These are phyloP conservation scores for Embiotoca jacksoni DNA, from an alignment of 2,113 vertebrate species.

Conservation along the genomic window DNA sequence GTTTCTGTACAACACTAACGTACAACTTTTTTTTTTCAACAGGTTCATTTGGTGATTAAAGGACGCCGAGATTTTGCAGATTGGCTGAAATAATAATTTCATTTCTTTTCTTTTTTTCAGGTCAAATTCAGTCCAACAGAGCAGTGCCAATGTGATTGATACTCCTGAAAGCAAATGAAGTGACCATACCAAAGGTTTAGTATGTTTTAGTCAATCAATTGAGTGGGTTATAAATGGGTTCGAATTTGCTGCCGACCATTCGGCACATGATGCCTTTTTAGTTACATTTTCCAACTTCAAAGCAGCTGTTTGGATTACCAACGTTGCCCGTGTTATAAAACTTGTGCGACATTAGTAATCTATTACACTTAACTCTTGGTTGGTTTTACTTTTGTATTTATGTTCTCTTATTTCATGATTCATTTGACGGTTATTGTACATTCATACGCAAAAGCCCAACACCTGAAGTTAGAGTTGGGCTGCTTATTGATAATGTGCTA, in stretches of 20 bases:
- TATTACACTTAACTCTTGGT: too few species aligned
- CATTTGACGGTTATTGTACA: too few species aligned
- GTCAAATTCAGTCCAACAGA: constrained; percentile 15
- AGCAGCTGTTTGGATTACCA: too few species aligned
- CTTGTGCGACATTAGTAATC: too few species aligned
- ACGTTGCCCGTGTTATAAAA: too few species aligned
- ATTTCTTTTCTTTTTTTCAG: constrained; percentile 48
- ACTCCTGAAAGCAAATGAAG: background rate
- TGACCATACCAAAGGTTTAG: constrained; percentile 34
- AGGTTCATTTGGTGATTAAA: constrained; percentile 30
- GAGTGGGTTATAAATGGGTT: background rate
- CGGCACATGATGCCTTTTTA: background rate
- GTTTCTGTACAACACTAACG: constrained; percentile 30
- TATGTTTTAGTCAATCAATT: constrained; percentile 16
- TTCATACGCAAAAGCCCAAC: too few species aligned
- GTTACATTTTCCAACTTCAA: too few species aligned
- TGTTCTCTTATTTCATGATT: too few species aligned
- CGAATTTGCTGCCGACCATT: too few species aligned
- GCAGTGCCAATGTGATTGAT: background rate
- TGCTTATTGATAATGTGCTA: too few species aligned
- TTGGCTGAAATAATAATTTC: constrained; percentile 23
- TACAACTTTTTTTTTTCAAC: constrained; percentile 17
- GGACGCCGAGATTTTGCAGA: background rate
- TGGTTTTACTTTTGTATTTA: too few species aligned
- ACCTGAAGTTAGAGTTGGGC: too few species aligned